Evolutionary conservation across 2,888 invertebrate genomes (phyloP), one percentile per base, ranked within the genome.

Genomic region (Chromoteleia sp.): DNA sequence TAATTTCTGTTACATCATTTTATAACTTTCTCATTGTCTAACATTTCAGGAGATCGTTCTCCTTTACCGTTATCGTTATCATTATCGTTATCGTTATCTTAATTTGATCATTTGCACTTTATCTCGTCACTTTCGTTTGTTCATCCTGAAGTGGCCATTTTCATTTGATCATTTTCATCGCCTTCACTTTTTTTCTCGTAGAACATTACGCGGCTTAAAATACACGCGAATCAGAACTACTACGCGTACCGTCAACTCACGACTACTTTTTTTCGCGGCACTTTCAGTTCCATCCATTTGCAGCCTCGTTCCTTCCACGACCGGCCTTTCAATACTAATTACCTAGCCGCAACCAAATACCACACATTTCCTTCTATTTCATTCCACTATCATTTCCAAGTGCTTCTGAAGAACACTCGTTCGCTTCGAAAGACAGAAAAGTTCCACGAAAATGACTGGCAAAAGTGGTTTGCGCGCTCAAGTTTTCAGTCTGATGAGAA

Each of bases 351-450:
- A 29, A 25, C 59, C 61, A 70, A 76, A 77, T 54, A 52, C 61
- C 52, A 25, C 54, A 50, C 58, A 67, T 75, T 75, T 75, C 12
- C 58, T 52, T 76, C 59, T 33, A 67, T 68, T 59, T 67, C 67
- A 17, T 39, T 54, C 29, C 25, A 25, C 76, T 39, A 52, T 76
- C 76, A 48, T 58, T 39, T 41, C 1, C 65, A 36, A 75, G 58
- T 59, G 52, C 41, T 8, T 7, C 59, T 45, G 21, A 21, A 50
- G 58, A 54, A 45, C 39, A 10, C 68, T 68, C 14, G 19, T 25
- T 19, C 21, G 30, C 5, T 61, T 25, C 12, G 30, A 41, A 73
- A 43, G 59, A 54, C 39, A 33, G 59, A 15, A 29, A 39, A 58
- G 14, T 56, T 33, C 36, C 39, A 12, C 48, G 19, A 10, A 61